Conservation (phyloP, 2,797 vertebrate genomes). For the Muraenolepis orangiensis region DNA sequence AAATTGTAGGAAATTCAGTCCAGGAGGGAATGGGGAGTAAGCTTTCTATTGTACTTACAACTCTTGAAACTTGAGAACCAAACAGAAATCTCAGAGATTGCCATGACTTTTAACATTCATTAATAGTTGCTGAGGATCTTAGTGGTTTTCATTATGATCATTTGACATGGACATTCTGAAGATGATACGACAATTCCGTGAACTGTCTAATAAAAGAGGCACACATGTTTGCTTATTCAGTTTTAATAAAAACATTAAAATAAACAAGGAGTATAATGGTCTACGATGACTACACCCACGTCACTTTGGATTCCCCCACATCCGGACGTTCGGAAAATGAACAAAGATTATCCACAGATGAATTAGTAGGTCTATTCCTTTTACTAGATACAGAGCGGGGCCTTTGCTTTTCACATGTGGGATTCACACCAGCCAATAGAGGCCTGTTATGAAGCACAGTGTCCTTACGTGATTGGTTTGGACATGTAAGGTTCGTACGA, state of each 20-base stretch:
- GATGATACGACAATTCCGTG: background rate
- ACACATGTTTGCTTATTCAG: background rate
- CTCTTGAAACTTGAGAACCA: too few relatives aligned
- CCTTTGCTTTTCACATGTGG: slow-evolving; percentile 11
- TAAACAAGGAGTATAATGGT: background rate
- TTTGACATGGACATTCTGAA: background rate
- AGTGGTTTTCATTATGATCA: background rate
- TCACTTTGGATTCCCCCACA: slow-evolving; percentile 41
- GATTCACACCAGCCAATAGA: slow-evolving; percentile 13
- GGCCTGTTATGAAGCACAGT: slow-evolving; percentile 7
- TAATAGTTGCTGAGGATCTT: background rate
- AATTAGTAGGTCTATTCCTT: background rate
- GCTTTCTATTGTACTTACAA: too few relatives aligned
- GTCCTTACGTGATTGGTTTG: background rate
- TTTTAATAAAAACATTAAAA: background rate
- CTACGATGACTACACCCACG: slow-evolving; percentile 56
- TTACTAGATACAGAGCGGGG: background rate
- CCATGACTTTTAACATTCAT: background rate
- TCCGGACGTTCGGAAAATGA: slow-evolving; percentile 9
- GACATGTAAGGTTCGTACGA: background rate
- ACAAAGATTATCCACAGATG: background rate
- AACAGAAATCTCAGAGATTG: too few relatives aligned
- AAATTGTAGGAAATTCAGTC: too few relatives aligned
- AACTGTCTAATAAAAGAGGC: background rate
- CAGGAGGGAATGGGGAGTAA: too few relatives aligned